phyloP scores from a whole-genome alignment of 2,888 invertebrate genomes.

The Seira ritae region DNA sequence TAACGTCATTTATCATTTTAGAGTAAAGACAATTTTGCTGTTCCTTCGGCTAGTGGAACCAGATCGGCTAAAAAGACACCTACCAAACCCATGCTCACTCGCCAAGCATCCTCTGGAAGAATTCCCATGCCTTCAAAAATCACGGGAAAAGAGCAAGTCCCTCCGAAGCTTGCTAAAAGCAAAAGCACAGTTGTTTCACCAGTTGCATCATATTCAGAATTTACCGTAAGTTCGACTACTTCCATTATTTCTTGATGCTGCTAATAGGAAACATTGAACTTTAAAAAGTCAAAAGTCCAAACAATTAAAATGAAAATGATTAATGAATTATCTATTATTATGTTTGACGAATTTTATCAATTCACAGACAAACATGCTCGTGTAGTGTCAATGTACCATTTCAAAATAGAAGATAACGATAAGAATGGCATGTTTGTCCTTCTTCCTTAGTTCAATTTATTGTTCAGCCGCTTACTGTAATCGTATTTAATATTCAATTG shows the following conservation, averaged over 20 bases:
- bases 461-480: too few relatives aligned
- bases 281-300: too few relatives aligned
- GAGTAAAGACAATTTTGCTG: conserved; percentile 37
- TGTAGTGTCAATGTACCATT: too few relatives aligned
- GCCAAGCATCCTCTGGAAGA: conserved; percentile 38
- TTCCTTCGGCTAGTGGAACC: background rate
- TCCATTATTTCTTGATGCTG: too few relatives aligned
- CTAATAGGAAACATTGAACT: too few relatives aligned
- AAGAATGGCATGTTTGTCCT: too few relatives aligned
- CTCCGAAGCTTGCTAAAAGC: conserved; percentile 18
- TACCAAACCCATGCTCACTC: conserved; percentile 2
- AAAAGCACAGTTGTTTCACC: conserved; percentile 39
- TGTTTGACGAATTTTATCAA: too few relatives aligned
- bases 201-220: conserved; percentile 57
- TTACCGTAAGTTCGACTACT: conserved; percentile 46
- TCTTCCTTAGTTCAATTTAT: too few relatives aligned
- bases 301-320: too few relatives aligned
- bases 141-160: conserved; percentile 32
- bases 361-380: too few relatives aligned
- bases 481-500: background rate
- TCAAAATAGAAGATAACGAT: too few relatives aligned
- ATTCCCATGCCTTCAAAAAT: conserved; percentile 24
- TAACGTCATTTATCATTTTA: background rate
- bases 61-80: conserved; percentile 31
- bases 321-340: too few relatives aligned